Evolutionary conservation across 1,140 invertebrate genomes (phyloP).

Genomic region (Drosophila mayri): DNA sequence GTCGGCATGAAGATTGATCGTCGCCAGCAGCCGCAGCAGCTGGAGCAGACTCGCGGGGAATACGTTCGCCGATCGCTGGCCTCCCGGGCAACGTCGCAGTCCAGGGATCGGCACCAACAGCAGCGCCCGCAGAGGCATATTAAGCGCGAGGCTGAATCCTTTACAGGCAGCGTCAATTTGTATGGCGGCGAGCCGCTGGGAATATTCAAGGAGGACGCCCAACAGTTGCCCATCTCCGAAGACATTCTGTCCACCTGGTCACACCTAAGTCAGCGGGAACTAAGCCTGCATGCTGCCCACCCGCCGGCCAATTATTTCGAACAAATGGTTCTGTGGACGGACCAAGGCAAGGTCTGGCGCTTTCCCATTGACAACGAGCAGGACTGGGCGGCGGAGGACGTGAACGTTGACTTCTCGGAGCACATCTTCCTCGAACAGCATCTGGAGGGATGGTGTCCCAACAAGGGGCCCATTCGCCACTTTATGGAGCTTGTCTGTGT

Average conservation of each 20-base stretch:
- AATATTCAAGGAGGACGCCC: conserved; percentile 86
- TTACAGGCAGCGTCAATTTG: conserved; percentile 85
- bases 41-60: conserved; percentile 79
- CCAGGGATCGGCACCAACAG: conserved; percentile 27
- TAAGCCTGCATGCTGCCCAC: conserved; percentile 88
- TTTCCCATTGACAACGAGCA: conserved; percentile 99
- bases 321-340: conserved; percentile 97
- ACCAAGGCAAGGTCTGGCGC: conserved; percentile 97
- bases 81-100: conserved; percentile 32
- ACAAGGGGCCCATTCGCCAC: conserved; percentile 94
- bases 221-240: conserved; percentile 79
- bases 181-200: conserved; percentile 87
- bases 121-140: conserved; percentile 39
- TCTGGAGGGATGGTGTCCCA: conserved; percentile 95
- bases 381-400: conserved; percentile 91
- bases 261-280: conserved; percentile 87
- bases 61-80: conserved; percentile 74
- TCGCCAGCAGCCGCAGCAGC: conserved; percentile 66
- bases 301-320: conserved; percentile 95
- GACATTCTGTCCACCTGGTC: conserved; percentile 89
- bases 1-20: conserved; percentile 91
- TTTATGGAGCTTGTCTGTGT: conserved; percentile 98
- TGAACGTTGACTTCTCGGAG: conserved; percentile 93
- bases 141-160: conserved; percentile 67
- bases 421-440: conserved; percentile 97